These are phyloP conservation scores for Campoplex nolae DNA, from an alignment of 2,888 invertebrate genomes.

Conservation along the genomic window DNA sequence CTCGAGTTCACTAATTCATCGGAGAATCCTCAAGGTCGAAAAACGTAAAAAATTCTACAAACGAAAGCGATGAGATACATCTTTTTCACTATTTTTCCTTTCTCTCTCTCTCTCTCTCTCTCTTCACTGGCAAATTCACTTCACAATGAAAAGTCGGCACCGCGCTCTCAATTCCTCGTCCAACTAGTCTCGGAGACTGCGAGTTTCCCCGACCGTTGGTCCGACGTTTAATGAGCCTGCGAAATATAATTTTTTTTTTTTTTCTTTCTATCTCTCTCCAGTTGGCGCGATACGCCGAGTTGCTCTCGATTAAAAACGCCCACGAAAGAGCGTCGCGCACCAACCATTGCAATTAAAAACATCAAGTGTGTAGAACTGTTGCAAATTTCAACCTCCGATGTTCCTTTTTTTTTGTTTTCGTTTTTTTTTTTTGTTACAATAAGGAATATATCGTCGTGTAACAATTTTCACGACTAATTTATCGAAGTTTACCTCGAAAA, in stretches of 20 bases:
- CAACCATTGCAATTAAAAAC: conserved; percentile 50
- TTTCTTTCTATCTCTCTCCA: conserved; percentile 3
- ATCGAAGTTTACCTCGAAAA: background rate
- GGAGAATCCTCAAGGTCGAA: conserved; percentile 23
- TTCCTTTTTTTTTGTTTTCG: background rate
- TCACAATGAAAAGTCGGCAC: background rate
- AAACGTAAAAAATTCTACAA: conserved; percentile 5
- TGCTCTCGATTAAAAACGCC: conserved; percentile 59
- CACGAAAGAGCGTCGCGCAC: conserved; percentile 24
- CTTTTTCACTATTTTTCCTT: background rate
- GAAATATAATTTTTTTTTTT: conserved; percentile 38
- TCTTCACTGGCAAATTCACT: conserved; percentile 6
- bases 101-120: no score
- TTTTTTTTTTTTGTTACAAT: background rate
- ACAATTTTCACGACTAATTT: background rate
- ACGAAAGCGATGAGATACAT: background rate
- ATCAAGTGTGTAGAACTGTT: background rate
- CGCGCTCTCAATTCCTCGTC: background rate
- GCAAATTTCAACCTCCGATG: background rate
- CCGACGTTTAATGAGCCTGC: conserved; percentile 51
- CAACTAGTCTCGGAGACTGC: background rate
- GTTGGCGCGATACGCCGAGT: conserved; percentile 43
- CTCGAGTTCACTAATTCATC: background rate
- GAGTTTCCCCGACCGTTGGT: conserved; percentile 11
- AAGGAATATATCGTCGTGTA: background rate